Conservation (phyloP, 1,140 invertebrate genomes). For the Eueides isabella region DNA sequence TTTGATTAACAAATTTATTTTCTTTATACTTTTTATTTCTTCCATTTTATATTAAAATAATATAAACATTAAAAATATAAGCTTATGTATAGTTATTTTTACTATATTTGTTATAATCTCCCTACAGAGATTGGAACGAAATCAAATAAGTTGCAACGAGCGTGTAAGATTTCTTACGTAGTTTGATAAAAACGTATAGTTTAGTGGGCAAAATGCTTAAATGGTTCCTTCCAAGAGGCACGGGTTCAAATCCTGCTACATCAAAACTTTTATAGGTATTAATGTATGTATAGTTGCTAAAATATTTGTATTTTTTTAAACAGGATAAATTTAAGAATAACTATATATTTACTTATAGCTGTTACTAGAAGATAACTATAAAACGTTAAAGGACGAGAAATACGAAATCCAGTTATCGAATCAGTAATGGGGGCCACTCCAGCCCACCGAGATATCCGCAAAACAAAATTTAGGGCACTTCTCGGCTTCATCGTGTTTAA, state of each 20-base stretch:
- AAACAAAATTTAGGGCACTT: slow-evolving; percentile 16
- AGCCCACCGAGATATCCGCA: slow-evolving; percentile 30
- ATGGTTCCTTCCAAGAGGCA: no score
- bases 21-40: not conserved
- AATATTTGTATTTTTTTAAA: no score
- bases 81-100: not conserved
- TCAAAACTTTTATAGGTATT: no score
- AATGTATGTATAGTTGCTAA: no score
- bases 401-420: not conserved
- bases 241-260: no score
- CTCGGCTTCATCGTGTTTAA: not conserved
- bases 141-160: no score
- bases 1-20: not conserved
- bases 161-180: no score
- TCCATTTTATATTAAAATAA: not conserved
- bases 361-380: slow-evolving; percentile 25
- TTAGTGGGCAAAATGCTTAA: no score
- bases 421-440: slow-evolving; percentile 36
- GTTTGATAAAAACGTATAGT: no score
- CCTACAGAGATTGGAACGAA: no score
- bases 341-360: slow-evolving; percentile 23
- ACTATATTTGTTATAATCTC: no score
- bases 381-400: slow-evolving; percentile 24
- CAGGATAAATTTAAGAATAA: not conserved
- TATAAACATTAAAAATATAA: not conserved